Base-by-base conservation (phyloP, 1,140 invertebrate genomes). In the Cepaea nemoralis region DNA sequence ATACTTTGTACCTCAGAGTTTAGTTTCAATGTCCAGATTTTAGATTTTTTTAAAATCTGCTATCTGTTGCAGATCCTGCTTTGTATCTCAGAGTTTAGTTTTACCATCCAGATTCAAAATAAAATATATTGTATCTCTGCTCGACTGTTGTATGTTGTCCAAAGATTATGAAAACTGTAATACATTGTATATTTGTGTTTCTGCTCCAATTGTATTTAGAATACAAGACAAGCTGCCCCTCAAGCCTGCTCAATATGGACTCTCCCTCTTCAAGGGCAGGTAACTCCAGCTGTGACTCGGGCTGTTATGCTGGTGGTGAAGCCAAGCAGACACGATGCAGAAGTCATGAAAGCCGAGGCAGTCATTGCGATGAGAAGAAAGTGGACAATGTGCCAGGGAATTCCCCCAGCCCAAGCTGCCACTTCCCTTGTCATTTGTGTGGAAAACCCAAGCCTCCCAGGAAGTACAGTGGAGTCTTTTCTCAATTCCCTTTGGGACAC, bases 221-320 rank as follows among this genome's bases (percentile, higher is more conserved):
- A 63, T 71, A 80, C 2, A 80, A 73, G 19, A 81, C 84, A 50
- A 40, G 75, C 22, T 75, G 82, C 19, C 37, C 33, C 48, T 70
- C 45, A 70, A 59, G 16, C 63, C 55, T 73, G 80, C 80, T 63
- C 10, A 45, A 37, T 16, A 70, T 67, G 59, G 84, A 83, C 31
- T 73, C 50, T 50, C 82, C 69, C 27, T 83, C 63, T 37, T 75
- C 77, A 67, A 31, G 48, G 67, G 82, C 50, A 67, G 80, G 82
- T 14, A 73, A 83, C 24, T 85, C 86, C 45, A 87, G 88, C 83
- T 83, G 86, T 40, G 89, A 89, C 74, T 89, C 88, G 16, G 89
- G 89, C 24, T 89, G 88, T 74, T 90, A 88, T 83, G 88, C 86
- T 77, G 87, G 88, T 66, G 84, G 83, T 82, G 87, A 87, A 75